Base-by-base conservation (phyloP, 2,888 invertebrate genomes). In the Noctua janthina region DNA sequence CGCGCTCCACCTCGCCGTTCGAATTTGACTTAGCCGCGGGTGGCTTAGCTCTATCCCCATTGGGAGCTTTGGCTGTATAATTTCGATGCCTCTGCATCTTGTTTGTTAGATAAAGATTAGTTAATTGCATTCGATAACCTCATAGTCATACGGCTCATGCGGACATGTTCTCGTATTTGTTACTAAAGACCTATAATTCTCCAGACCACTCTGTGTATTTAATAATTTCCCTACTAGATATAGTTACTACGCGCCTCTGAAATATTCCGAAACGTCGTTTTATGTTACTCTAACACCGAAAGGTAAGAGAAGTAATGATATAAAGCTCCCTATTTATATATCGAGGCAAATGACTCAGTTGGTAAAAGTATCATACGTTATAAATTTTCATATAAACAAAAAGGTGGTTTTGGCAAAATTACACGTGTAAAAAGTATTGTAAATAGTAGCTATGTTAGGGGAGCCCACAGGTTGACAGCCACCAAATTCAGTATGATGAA, bases 1-100 rank as follows among this genome's bases (percentile, higher is more conserved):
- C 90, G 93, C 93, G 93, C 89, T 90, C 92, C 92, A 90, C 92
- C 92, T 91, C 92, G 87, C 87, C 91, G 91, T 92, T 92, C 91
- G 92, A 92, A 91, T 92, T 92, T 91, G 93, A 95, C 95, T 95
- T 95, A 93, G 93, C 93, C 93, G 91, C 92, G 92, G 93, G 92
- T 93, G 92, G 93, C 92, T 92, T 91, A 90, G 91, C 90, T 91
- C 90, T 93, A 92, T 93, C 93, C 93, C 92, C 92, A 90, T 91
- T 87, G 93, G 84, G 93, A 94, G 92, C 91, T 92, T 90, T 90
- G 90, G 88, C 88, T 90, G 90, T 91, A 88, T 89, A 88, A 89
- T 89, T 87, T 84, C 83, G 84, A 84, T 90, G 90, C 91, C 90
- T 91, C 91, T 92, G 92, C 92, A 90, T 91, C 88, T 90, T 90